A percentile compares a stretch with the other conserved stretches of the same genome.
These are phyloP conservation scores for Heliconius congener DNA, from an alignment of 1,140 invertebrate genomes.

Conservation along the genomic window DNA sequence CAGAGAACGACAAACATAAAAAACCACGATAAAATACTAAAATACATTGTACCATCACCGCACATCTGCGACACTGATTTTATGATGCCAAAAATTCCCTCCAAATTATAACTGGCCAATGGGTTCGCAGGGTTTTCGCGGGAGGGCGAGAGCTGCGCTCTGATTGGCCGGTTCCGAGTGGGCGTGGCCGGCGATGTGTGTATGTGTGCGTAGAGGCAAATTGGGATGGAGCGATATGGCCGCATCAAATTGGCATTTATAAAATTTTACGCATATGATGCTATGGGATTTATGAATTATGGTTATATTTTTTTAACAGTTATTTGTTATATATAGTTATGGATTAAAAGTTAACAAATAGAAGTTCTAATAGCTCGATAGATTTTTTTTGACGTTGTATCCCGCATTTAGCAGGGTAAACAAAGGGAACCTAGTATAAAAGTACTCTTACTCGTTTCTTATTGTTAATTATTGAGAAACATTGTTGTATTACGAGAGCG, in stretches of 20 bases:
- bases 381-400: no score
- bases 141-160: conserved; percentile 58
- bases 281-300: conserved; percentile 25
- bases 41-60: conserved; percentile 58
- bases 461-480: no score
- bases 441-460: no score
- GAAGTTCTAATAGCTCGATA: no score
- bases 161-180: conserved; percentile 52
- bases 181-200: conserved; percentile 49
- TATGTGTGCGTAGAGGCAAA: conserved; percentile 47
- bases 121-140: conserved; percentile 43
- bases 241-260: conserved; percentile 32
- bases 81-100: conserved; percentile 75
- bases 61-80: conserved; percentile 68
- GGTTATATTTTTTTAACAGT: conserved; percentile 13
- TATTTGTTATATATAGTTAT: not conserved
- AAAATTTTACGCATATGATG: conserved; percentile 36
- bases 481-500: no score
- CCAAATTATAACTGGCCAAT: conserved; percentile 62
- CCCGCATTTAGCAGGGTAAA: no score
- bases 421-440: no score
- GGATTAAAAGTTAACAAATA: not conserved
- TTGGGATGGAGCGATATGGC: conserved; percentile 42
- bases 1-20: conserved; percentile 64
- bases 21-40: conserved; percentile 66